phyloP scores from a whole-genome alignment of 1,140 invertebrate species.

The Drosophila kohkoa region DNA sequence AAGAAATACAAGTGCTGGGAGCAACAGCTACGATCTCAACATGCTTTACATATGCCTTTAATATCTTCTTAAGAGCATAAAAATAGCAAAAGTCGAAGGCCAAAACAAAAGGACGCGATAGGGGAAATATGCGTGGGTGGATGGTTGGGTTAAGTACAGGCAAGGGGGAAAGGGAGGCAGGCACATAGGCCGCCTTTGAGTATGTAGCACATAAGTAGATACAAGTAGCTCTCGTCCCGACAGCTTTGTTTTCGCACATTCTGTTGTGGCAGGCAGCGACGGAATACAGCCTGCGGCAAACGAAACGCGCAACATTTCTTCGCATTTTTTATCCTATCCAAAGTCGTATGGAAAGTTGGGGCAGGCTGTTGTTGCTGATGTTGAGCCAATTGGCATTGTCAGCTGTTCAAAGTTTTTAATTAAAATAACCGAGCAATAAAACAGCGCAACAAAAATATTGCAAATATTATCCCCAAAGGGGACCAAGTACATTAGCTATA shows the following conservation, averaged over 20 bases:
- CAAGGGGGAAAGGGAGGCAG: background rate
- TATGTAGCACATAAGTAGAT: conserved; percentile 42
- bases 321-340: background rate
- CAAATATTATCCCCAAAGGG: conserved; percentile 20
- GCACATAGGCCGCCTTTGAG: conserved; percentile 30
- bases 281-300: conserved; percentile 8
- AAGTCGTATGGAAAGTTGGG: background rate
- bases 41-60: conserved; percentile 79
- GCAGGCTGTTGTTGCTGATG: conserved; percentile 2
- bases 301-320: conserved; percentile 58
- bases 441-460: conserved; percentile 59
- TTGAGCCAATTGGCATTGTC: conserved; percentile 67
- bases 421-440: conserved; percentile 82
- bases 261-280: conserved; percentile 9
- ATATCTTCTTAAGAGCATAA: conserved; percentile 74
- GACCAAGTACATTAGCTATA: conserved; percentile 58
- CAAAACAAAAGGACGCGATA: conserved; percentile 50
- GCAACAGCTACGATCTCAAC: conserved; percentile 26
- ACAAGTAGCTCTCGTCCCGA: conserved; percentile 71
- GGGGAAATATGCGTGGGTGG: no score
- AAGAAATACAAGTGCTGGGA: background rate
- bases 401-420: conserved; percentile 77
- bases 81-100: conserved; percentile 73
- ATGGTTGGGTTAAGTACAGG: background rate
- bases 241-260: conserved; percentile 68